phyloP scores from a whole-genome alignment of 2,797 vertebrate genomes.

The Moxostoma hubbsi region DNA sequence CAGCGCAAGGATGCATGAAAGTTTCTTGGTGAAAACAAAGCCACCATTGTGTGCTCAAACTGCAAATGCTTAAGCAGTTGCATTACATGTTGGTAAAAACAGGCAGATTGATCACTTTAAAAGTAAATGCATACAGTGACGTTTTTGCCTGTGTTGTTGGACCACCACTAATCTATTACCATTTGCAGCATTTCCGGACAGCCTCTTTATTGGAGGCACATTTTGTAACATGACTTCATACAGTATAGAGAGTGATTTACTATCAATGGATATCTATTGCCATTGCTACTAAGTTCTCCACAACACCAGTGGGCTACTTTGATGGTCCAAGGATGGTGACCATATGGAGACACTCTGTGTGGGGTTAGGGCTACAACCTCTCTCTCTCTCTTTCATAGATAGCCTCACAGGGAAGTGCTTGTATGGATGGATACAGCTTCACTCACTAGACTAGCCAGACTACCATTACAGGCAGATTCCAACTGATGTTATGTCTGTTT shows the following conservation, averaged over 20 bases:
- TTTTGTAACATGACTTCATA: conserved; percentile 11
- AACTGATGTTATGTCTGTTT: conserved; percentile 11
- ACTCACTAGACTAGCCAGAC: not conserved
- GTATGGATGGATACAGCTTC: conserved; percentile 5
- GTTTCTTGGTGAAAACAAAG: conserved; percentile 5
- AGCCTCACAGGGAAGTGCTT: not conserved
- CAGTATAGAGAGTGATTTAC: not conserved
- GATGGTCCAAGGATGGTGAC: not conserved
- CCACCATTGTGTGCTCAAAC: not conserved
- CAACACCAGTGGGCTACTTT: not conserved
- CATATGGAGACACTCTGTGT: conserved; percentile 15
- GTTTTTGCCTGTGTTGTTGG: not conserved
- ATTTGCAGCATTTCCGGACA: conserved; percentile 9
- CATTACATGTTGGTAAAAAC: not conserved
- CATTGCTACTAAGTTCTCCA: not conserved
- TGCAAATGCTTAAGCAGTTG: not conserved
- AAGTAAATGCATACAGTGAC: not conserved
- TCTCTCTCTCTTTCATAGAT: not conserved
- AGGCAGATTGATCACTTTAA: no score
- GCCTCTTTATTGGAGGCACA: not conserved
- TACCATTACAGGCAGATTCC: not conserved
- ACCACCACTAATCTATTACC: not conserved
- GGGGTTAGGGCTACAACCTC: conserved; percentile 27
- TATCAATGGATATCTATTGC: not conserved
- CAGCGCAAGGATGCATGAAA: no score